Percentiles rank a stretch among this genome's conserved stretches.
phyloP scores from a whole-genome alignment of 2,797 vertebrate genomes.

The Sebastiscus tertius region DNA sequence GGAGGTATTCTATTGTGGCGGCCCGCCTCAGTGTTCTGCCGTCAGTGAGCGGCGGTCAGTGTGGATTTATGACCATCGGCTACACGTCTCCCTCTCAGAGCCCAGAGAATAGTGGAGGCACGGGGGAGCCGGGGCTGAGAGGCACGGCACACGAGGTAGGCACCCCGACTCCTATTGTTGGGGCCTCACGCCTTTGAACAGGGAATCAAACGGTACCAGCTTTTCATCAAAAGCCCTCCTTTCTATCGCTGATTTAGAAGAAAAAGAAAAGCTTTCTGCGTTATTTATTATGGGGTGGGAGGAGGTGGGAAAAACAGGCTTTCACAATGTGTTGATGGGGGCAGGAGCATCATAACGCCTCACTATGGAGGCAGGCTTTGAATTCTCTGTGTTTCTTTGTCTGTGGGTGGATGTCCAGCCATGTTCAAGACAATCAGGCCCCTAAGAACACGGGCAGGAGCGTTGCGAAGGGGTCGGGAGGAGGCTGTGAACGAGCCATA shows the following conservation, averaged over 20 bases:
- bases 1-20: slow-evolving; percentile 77
- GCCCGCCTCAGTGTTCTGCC: slow-evolving; percentile 62
- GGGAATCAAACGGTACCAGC: slow-evolving; percentile 92
- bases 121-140: slow-evolving; percentile 51
- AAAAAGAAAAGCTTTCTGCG: slow-evolving; percentile 88
- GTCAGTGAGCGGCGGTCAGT: slow-evolving; percentile 75
- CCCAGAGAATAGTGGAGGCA: slow-evolving; percentile 63
- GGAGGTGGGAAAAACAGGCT: slow-evolving; percentile 78
- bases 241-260: slow-evolving; percentile 70
- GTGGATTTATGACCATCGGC: slow-evolving; percentile 83
- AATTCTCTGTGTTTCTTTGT: slow-evolving; percentile 66
- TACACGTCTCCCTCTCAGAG: slow-evolving; percentile 75
- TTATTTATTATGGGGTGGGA: slow-evolving; percentile 87
- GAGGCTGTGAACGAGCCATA: slow-evolving; percentile 83
- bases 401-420: slow-evolving; percentile 76
- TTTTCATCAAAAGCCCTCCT: slow-evolving; percentile 88
- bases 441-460: slow-evolving; percentile 79
- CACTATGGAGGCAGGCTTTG: slow-evolving; percentile 82
- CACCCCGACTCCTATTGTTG: slow-evolving; percentile 84
- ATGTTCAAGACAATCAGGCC: slow-evolving; percentile 73
- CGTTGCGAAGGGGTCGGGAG: slow-evolving; percentile 20
- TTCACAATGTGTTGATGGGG: slow-evolving; percentile 85
- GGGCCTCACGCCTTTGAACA: slow-evolving; percentile 86
- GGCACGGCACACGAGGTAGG: slow-evolving; percentile 83
- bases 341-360: slow-evolving; percentile 87